Percentiles rank a stretch among this genome's conserved stretches.
These are phyloP conservation scores for Mastomys natalensis DNA, from an alignment of 2,113 vertebrate genomes.

Conservation along the genomic window DNA sequence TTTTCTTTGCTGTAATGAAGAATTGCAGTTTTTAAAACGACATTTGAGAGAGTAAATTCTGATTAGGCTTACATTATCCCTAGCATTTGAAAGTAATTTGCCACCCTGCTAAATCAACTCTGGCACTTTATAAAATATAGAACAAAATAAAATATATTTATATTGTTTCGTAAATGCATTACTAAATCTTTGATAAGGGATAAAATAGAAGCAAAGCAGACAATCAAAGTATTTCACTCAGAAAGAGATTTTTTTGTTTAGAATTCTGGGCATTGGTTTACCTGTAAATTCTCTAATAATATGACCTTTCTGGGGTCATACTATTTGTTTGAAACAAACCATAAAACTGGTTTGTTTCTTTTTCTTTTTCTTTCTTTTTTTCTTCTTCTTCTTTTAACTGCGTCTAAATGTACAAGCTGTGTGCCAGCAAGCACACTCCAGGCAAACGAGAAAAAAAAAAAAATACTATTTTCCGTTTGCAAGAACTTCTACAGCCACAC, in stretches of 20 bases:
- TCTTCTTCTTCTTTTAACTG: constrained; percentile 35
- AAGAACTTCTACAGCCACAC: constrained; percentile 82
- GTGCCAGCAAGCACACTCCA: constrained; percentile 16
- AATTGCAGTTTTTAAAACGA: constrained; percentile 31
- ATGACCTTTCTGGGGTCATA: constrained; percentile 15
- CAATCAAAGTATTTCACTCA: constrained; percentile 71
- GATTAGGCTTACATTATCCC: constrained; percentile 41
- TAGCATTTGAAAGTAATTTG: constrained; percentile 62
- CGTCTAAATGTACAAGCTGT: constrained; percentile 34
- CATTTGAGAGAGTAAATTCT: constrained; percentile 53
- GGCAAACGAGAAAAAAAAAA: background rate
- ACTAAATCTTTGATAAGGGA: constrained; percentile 57
- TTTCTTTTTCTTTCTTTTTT: constrained; percentile 2
- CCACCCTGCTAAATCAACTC: constrained; percentile 51
- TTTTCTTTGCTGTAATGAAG: constrained; percentile 58
- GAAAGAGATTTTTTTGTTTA: constrained; percentile 76
- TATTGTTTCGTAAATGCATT: constrained; percentile 44
- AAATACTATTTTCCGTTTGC: constrained; percentile 52
- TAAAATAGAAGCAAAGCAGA: constrained; percentile 65
- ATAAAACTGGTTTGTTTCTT: constrained; percentile 66
- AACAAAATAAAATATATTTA: constrained; percentile 69
- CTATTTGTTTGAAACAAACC: no score
- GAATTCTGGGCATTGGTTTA: constrained; percentile 49
- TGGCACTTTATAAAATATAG: constrained; percentile 51
- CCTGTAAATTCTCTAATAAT: constrained; percentile 42